Evolutionary conservation across 35 echinoderm and acorn worm species (phyloP).

Genomic region (Holothuria glaberrima): DNA sequence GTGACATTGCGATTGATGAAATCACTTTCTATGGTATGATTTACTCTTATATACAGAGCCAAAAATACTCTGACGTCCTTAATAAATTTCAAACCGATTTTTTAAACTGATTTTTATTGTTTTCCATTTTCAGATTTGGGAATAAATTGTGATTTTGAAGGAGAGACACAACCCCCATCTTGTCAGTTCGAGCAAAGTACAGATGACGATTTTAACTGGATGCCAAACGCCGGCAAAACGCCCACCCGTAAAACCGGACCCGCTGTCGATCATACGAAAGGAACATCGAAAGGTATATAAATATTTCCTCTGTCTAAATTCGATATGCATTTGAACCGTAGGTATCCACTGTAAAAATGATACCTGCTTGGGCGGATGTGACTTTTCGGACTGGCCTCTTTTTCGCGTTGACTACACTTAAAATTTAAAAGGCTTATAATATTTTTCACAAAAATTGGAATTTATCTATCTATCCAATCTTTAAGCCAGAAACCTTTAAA

Average conservation of each 20-base stretch:
- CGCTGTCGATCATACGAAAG: constrained; percentile 72
- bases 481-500: too few species aligned
- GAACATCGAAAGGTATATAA: constrained; percentile 81
- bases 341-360: too few species aligned
- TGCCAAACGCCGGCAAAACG: constrained; percentile 83
- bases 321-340: too few species aligned
- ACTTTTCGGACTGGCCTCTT: too few species aligned
- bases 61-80: neutral
- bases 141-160: constrained; percentile 85
- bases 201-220: constrained; percentile 92
- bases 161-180: neutral
- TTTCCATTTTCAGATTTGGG: constrained; percentile 44
- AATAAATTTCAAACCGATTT: neutral
- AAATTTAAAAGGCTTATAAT: too few species aligned
- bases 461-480: too few species aligned
- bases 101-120: neutral
- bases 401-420: too few species aligned
- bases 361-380: too few species aligned
- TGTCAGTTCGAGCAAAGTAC: constrained; percentile 71
- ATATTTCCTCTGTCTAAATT: too few species aligned
- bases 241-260: constrained; percentile 92
- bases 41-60: neutral
- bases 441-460: too few species aligned
- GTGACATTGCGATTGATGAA: constrained; percentile 56
- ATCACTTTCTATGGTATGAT: constrained; percentile 24